Conservation (phyloP, 2,888 invertebrate genomes). For the Prenolepis imparis region DNA sequence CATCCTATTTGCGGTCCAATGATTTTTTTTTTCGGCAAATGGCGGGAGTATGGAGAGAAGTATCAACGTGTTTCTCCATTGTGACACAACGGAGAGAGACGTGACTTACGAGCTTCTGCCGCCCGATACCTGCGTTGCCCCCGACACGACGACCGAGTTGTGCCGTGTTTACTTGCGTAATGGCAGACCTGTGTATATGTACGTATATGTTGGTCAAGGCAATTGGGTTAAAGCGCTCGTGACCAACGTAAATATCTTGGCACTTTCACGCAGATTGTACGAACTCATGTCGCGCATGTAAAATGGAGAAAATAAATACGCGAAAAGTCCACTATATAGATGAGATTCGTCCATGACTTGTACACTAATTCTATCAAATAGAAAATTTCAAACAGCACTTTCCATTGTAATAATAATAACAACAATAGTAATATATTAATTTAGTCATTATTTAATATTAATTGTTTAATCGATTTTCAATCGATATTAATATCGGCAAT, state of each 20-base stretch:
- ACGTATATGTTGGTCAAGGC: slow-evolving; percentile 84
- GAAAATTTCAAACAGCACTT: not conserved
- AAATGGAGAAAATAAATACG: slow-evolving; percentile 23
- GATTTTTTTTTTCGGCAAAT: not conserved
- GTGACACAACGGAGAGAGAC: slow-evolving; percentile 59
- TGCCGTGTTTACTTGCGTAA: slow-evolving; percentile 66
- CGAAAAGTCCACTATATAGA: not conserved
- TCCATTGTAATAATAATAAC: not conserved
- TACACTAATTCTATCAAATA: not conserved
- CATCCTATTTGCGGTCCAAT: slow-evolving; percentile 11
- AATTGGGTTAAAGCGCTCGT: slow-evolving; percentile 79
- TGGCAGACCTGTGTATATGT: slow-evolving; percentile 38
- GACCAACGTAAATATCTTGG: slow-evolving; percentile 49
- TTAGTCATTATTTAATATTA: not conserved
- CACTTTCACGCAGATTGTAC: slow-evolving; percentile 44
- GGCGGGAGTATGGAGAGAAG: slow-evolving; percentile 45
- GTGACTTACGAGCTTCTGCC: slow-evolving; percentile 67
- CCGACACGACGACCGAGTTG: slow-evolving; percentile 34
- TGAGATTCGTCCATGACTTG: not conserved
- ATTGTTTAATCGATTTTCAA: not conserved
- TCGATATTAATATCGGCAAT: not conserved
- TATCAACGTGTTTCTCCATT: slow-evolving; percentile 56
- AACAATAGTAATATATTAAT: not conserved
- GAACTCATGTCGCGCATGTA: not conserved
- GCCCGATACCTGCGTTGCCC: slow-evolving; percentile 57